Evolutionary conservation across 2,113 vertebrate genomes (phyloP), one percentile per base, ranked within the genome.

Genomic region (Cinclus mexicanus): DNA sequence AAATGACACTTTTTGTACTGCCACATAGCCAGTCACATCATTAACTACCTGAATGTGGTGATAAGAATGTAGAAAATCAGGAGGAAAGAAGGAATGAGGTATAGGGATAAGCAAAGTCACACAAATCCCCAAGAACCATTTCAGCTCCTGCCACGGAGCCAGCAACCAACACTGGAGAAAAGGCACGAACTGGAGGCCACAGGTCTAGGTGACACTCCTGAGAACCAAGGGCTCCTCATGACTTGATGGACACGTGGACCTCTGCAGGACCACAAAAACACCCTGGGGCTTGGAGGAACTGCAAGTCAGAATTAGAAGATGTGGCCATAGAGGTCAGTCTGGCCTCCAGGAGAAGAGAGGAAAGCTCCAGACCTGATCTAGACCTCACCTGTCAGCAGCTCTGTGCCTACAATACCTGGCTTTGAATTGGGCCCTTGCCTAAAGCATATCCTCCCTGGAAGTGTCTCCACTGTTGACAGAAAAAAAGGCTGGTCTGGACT

Each of bases 11-110:
- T 39, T 22, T 3, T 65, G 53, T 25, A 24, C 9, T 11, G 41
- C 16, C 47, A 37, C 77, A n/a, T 8, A 49, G 28, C 22, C 39
- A 71, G n/a, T 10, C 47, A 46, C 35, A 25, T 7, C 24, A 29
- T 6, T 15, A 53, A 47, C 31, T 1, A 1, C 46, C 25, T 56
- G n/a, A 44, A 49, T 6, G 10, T 12, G 6, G 53, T 0, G 0
- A 35, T 21, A 19, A 49, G 57, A 37, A 23, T 1, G 12, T 4
- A 68, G 60, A 63, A 64, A 21, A 5, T 8, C 16, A 50, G 35
- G 16, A 89, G 25, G 44, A 14, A 44, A 60, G 49, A 26, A 22
- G 22, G 53, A 50, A 39, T 5, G 8, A 49, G 39, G 23, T 74
- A 56, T 29, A 53, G 19, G 28, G 31, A 52, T 46, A 65, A 53